Evolutionary conservation across 1,140 invertebrate species (phyloP).

Genomic region (Camponotus vicinus): DNA sequence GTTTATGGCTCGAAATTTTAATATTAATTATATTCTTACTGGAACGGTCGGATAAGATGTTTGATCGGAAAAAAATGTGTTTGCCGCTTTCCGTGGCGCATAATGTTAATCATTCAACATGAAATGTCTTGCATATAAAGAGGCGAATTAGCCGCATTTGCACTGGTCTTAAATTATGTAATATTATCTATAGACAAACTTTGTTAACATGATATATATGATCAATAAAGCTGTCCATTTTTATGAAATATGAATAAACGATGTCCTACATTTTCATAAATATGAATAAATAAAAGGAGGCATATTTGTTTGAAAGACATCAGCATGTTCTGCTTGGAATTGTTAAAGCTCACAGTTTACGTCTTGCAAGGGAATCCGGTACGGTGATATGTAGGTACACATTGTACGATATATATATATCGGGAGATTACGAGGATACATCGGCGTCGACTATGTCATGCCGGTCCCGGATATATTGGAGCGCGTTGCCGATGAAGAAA

Average conservation of each 20-base stretch:
- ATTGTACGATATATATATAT: constrained; percentile 64
- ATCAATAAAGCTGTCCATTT: background rate
- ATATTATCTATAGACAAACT: background rate
- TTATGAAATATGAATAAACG: constrained; percentile 12
- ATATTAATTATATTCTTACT: constrained; percentile 44
- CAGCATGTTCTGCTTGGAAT: constrained; percentile 55
- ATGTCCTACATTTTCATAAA: background rate
- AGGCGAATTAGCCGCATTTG: constrained; percentile 23
- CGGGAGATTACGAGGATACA: constrained; percentile 73
- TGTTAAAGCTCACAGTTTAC: constrained; percentile 69
- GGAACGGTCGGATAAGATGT: constrained; percentile 16
- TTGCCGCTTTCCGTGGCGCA: background rate
- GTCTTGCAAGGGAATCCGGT: constrained; percentile 41
- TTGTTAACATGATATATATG: background rate
- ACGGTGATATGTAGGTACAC: constrained; percentile 58
- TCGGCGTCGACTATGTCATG: constrained; percentile 60
- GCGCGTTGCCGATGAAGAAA: constrained; percentile 53
- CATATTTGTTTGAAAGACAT: constrained; percentile 19
- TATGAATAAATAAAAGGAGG: background rate
- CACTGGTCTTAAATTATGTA: background rate
- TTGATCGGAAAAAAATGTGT: constrained; percentile 40
- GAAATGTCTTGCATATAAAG: constrained; percentile 48
- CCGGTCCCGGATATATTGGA: constrained; percentile 68
- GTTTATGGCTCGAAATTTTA: constrained; percentile 54
- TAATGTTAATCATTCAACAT: constrained; percentile 39